phyloP scores from a whole-genome alignment of 2,797 vertebrate species.

The Phrynocephalus guinanensis region DNA sequence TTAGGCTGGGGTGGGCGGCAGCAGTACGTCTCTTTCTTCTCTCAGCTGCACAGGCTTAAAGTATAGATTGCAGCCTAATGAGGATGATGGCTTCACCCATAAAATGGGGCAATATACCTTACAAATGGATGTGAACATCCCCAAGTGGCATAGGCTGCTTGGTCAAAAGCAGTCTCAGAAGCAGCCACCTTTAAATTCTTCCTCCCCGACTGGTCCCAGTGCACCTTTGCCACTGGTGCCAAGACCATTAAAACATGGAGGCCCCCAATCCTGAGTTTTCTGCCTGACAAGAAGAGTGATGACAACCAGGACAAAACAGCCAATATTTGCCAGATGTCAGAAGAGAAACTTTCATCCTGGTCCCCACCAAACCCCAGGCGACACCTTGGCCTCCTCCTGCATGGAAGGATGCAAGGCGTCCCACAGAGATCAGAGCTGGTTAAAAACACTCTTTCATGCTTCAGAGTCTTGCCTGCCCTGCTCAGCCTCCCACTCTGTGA shows the following conservation, averaged over 20 bases:
- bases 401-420: slow-evolving; percentile 55
- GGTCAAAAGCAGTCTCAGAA: too few relatives aligned
- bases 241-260: background rate
- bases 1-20: too few relatives aligned
- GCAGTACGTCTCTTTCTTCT: too few relatives aligned
- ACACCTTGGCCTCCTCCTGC: slow-evolving; percentile 15
- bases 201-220: background rate
- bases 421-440: slow-evolving; percentile 56
- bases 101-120: too few relatives aligned
- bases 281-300: background rate
- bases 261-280: background rate
- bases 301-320: too few relatives aligned
- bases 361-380: slow-evolving; percentile 9
- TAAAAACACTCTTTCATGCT: slow-evolving; percentile 40
- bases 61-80: too few relatives aligned
- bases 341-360: background rate
- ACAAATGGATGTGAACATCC: too few relatives aligned
- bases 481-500: slow-evolving; percentile 19
- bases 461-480: background rate
- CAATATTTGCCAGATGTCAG: background rate
- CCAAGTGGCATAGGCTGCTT: too few relatives aligned
- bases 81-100: too few relatives aligned
- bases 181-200: too few relatives aligned
- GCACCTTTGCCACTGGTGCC: background rate
- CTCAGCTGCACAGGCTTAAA: too few relatives aligned